These are phyloP conservation scores for Tretioscincus oriximinensis DNA, from an alignment of 2,113 vertebrate genomes.

Conservation along the genomic window DNA sequence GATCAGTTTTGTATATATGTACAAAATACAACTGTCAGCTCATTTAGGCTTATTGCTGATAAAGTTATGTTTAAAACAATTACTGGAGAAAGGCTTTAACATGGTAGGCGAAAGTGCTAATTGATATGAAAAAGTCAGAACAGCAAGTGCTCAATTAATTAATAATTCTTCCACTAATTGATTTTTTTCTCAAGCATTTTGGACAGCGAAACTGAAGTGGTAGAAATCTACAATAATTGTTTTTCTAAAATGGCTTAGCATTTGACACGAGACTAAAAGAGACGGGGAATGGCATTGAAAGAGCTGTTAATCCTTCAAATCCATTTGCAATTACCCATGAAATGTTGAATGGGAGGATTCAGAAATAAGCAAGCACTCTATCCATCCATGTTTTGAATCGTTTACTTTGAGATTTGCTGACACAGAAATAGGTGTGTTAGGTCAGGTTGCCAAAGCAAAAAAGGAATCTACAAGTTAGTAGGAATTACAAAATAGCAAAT, in stretches of 20 bases:
- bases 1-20: slow-evolving; percentile 69
- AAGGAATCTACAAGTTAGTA: background rate
- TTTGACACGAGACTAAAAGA: slow-evolving; percentile 44
- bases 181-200: slow-evolving; percentile 71
- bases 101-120: slow-evolving; percentile 66
- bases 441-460: background rate
- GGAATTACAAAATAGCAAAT: background rate
- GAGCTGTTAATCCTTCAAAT: slow-evolving; percentile 39
- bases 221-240: slow-evolving; percentile 59
- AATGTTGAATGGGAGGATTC: slow-evolving; percentile 44
- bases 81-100: slow-evolving; percentile 68
- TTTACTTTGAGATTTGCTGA: slow-evolving; percentile 22
- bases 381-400: slow-evolving; percentile 34
- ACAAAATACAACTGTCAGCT: slow-evolving; percentile 75
- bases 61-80: slow-evolving; percentile 73
- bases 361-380: slow-evolving; percentile 55
- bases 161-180: slow-evolving; percentile 73
- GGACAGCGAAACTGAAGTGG: slow-evolving; percentile 65
- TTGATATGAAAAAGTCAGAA: slow-evolving; percentile 68
- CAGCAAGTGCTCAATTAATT: slow-evolving; percentile 70
- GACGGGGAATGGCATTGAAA: slow-evolving; percentile 45
- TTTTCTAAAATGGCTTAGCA: slow-evolving; percentile 35
- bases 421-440: background rate
- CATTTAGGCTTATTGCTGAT: slow-evolving; percentile 65
- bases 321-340: slow-evolving; percentile 51